phyloP scores from a whole-genome alignment of 2,797 vertebrate genomes.

The Galagoides demidoff region DNA sequence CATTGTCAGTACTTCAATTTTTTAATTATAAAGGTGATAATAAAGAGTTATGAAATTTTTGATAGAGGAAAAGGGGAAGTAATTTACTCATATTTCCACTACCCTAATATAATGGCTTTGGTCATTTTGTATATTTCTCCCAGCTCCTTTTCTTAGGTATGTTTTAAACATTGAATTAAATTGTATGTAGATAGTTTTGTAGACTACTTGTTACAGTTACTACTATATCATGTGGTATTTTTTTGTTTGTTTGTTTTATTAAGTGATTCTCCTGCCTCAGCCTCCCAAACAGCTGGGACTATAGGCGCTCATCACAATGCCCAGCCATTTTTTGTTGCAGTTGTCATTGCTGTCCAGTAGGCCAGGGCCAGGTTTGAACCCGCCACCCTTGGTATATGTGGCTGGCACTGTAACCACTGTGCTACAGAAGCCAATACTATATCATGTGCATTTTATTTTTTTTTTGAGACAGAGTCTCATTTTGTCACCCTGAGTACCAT shows the following conservation, averaged over 20 bases:
- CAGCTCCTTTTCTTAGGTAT: background rate
- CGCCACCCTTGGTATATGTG: too few relatives aligned
- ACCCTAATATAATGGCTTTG: background rate
- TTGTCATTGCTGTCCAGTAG: too few relatives aligned
- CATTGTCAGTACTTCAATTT: constrained; percentile 15
- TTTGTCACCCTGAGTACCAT: too few relatives aligned
- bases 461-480: too few relatives aligned
- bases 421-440: too few relatives aligned
- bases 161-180: constrained; percentile 34
- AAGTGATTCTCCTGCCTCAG: too few relatives aligned
- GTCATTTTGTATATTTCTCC: background rate
- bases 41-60: constrained; percentile 9
- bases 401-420: too few relatives aligned
- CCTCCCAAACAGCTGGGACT: too few relatives aligned
- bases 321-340: too few relatives aligned
- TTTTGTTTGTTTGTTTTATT: background rate
- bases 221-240: background rate
- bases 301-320: too few relatives aligned
- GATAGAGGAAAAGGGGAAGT: background rate
- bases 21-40: constrained; percentile 1
- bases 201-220: constrained; percentile 26
- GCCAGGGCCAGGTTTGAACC: too few relatives aligned
- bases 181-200: constrained; percentile 7
- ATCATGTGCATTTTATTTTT: too few relatives aligned
- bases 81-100: background rate